phyloP scores from a whole-genome alignment of 2,113 vertebrate species.

The Romanogobio albipinnatus region DNA sequence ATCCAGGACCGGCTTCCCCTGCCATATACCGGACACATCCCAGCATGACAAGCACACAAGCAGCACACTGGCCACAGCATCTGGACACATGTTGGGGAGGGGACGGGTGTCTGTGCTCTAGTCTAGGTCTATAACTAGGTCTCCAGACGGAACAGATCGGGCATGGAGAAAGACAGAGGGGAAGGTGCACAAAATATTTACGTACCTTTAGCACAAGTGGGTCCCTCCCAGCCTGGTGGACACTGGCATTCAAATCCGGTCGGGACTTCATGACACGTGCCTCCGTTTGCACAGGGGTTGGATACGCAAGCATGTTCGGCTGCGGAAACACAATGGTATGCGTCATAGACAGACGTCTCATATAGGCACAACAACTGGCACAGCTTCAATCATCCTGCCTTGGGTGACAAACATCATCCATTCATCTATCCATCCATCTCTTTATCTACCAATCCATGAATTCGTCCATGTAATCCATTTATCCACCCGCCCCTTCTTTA shows the following conservation, averaged over 20 bases:
- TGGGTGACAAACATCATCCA: background rate
- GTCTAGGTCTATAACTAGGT: conserved; percentile 9
- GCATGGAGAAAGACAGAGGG: background rate
- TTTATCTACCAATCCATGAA: background rate
- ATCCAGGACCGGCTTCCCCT: conserved; percentile 11
- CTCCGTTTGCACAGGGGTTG: conserved; percentile 90
- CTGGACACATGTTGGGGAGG: conserved; percentile 27
- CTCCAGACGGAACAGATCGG: background rate
- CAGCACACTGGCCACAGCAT: conserved; percentile 1
- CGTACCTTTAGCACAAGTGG: conserved; percentile 90
- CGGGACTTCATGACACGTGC: conserved; percentile 85
- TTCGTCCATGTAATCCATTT: too few relatives aligned
- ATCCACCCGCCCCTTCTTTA: too few relatives aligned
- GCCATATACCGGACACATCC: conserved; percentile 17
- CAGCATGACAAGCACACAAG: background rate
- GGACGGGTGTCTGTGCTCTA: conserved; percentile 3
- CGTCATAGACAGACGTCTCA: background rate
- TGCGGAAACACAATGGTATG: conserved; percentile 59
- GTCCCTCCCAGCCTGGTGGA: conserved; percentile 88
- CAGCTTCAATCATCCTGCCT: too few relatives aligned
- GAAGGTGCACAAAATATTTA: conserved; percentile 16
- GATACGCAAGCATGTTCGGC: conserved; percentile 92
- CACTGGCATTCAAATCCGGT: conserved; percentile 91
- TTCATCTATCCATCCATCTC: background rate
- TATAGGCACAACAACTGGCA: too few relatives aligned